phyloP scores from a whole-genome alignment of 2,888 invertebrate species.

The Eumerus sabulonum region DNA sequence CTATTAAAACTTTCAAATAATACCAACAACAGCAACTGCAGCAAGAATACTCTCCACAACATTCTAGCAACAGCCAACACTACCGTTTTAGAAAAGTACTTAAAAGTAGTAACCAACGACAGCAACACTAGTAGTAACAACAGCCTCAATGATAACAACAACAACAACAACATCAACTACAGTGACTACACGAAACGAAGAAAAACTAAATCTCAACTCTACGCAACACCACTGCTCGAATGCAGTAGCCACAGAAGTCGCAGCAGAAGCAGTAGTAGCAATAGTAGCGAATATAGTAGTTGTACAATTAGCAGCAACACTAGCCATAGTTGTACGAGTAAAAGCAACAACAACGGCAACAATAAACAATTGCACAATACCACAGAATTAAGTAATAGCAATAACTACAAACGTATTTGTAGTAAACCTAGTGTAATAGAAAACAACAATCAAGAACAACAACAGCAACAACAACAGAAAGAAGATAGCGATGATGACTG shows the following conservation, averaged over 20 bases:
- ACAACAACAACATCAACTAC: conserved; percentile 60
- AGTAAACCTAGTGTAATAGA: conserved; percentile 50
- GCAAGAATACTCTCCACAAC: conserved; percentile 37
- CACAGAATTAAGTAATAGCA: conserved; percentile 60
- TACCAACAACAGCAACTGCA: conserved; percentile 45
- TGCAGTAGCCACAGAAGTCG: conserved; percentile 38
- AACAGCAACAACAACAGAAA: conserved; percentile 43
- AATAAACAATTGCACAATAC: conserved; percentile 64
- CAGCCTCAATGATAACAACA: conserved; percentile 50
- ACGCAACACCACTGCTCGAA: conserved; percentile 2
- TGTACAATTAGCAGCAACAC: conserved; percentile 60
- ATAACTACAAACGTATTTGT: conserved; percentile 55
- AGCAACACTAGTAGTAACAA: conserved; percentile 40
- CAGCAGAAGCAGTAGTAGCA: conserved; percentile 45
- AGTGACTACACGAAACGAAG: conserved; percentile 64
- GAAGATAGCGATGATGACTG: background rate
- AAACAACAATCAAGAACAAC: conserved; percentile 70
- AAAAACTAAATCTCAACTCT: conserved; percentile 48
- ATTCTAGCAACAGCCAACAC: conserved; percentile 1
- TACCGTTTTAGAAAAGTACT: conserved; percentile 31
- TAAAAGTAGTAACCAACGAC: conserved; percentile 44
- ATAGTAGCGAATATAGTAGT: conserved; percentile 45
- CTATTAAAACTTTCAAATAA: conserved; percentile 57
- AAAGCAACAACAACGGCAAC: conserved; percentile 55
- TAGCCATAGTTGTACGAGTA: conserved; percentile 60